Evolutionary conservation across 92 coral and sea anemone species (phyloP).

Genomic region (Phenganax marumi): DNA sequence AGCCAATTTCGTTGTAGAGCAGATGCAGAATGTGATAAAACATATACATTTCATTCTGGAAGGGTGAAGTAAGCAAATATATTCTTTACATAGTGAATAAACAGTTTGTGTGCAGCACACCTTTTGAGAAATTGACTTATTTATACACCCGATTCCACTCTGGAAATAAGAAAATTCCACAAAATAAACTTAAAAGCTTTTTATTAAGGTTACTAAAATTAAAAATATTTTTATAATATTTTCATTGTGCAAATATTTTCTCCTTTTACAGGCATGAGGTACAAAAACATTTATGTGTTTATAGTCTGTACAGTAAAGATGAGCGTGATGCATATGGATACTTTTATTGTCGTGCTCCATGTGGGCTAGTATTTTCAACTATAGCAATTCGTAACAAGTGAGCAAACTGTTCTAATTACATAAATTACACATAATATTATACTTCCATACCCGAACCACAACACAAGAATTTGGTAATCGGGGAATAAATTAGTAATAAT

Average conservation of each 20-base stretch:
- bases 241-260: not conserved
- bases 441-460: no score
- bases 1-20: constrained; percentile 9
- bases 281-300: not conserved
- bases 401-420: not conserved
- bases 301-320: not conserved
- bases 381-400: constrained; percentile 58
- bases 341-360: constrained; percentile 56
- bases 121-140: not conserved
- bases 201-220: not conserved
- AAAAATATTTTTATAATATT: not conserved
- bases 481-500: no score
- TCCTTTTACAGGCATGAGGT: not conserved
- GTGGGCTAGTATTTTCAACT: constrained; percentile 55
- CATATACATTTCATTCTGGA: constrained; percentile 16
- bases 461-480: no score
- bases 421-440: not conserved
- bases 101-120: not conserved
- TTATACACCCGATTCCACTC: not conserved
- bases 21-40: constrained; percentile 10
- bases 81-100: not conserved
- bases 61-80: constrained; percentile 18
- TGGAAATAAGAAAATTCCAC: no score
- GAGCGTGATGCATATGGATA: constrained; percentile 54
- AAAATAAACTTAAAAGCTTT: no score